Base-by-base conservation (phyloP, 2,113 vertebrate species). In the Nothoprocta perdicaria region DNA sequence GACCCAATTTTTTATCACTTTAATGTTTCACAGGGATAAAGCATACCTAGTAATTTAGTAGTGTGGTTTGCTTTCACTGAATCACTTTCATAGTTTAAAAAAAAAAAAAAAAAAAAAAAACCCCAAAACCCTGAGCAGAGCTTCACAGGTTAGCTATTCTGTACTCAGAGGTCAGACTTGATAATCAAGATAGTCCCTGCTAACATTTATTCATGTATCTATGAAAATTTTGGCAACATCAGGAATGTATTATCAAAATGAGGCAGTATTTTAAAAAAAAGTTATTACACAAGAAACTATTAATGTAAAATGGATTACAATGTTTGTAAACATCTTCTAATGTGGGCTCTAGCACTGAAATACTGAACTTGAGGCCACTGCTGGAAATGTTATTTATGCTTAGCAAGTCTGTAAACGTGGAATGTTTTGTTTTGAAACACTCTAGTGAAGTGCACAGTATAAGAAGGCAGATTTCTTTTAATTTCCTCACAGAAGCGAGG, bases 371-470 rank as follows among this genome's bases (percentile, higher is more conserved):
- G 73, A 86, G 74, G 84, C 76, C 12, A 3, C 1, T 52, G 53
- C 8, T 72, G 41, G 80, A 38, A 57, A 63, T 0, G 8, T 73
- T 96, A 97, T 95, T 97, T 98, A 90, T 95, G 96, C 69, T 95
- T 96, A 66, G 96, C 89, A 17, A 99, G 97, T 88, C 96, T 98
- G 98, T 99, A 99, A 67, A 99, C 98, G 0, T 99, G 98, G 97
- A 99, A 99, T 13, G 99, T 99, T 97, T 99, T 99, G 97, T 99
- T 99, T 84, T 98, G 98, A 93, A 99, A 99, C 14, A 98, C 98
- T 77, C 97, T 97, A 50, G 97, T 98, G 97, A 99, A 99, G 93
- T 98, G 97, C 5, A 66, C 66, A 3, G 90, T 80, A 77, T 98
- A 99, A 11, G 97, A 88, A 5, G 97, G 96, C 1, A 95, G 91